These are phyloP conservation scores for Cynaeus angustus DNA, from an alignment of 2,888 invertebrate species.

Conservation along the genomic window DNA sequence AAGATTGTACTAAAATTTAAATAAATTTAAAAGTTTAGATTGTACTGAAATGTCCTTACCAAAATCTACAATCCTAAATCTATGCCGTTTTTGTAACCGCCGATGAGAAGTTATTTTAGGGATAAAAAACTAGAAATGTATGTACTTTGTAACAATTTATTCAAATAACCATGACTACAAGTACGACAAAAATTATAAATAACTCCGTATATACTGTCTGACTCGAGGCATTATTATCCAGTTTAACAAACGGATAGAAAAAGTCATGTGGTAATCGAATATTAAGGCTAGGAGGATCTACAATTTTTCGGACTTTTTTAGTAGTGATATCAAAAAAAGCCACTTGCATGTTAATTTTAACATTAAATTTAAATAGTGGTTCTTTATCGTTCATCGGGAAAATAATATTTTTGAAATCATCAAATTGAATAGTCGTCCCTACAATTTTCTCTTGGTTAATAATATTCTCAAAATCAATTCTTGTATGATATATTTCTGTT, in stretches of 20 bases:
- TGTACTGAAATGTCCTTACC: too few species aligned
- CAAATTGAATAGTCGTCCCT: constrained; percentile 61
- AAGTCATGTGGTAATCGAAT: constrained; percentile 77
- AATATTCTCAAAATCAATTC: constrained; percentile 63
- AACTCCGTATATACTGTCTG: not conserved
- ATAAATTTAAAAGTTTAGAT: too few species aligned
- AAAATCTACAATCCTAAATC: too few species aligned
- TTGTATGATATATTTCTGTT: constrained; percentile 72
- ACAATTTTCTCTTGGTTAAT: constrained; percentile 68
- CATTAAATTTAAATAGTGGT: constrained; percentile 24
- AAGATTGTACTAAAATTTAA: too few species aligned
- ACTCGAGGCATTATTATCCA: constrained; percentile 55
- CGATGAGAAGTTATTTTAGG: too few species aligned
- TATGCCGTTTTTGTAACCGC: too few species aligned
- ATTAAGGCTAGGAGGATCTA: constrained; percentile 74
- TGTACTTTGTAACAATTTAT: not conserved
- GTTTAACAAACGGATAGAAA: constrained; percentile 76
- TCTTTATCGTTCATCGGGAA: constrained; percentile 47
- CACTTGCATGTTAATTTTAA: constrained; percentile 59
- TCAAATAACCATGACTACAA: constrained; percentile 24
- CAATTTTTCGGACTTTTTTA: constrained; percentile 70
- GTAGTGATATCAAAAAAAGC: constrained; percentile 72
- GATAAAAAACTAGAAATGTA: not conserved
- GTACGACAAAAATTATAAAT: constrained; percentile 6
- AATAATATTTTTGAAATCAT: constrained; percentile 50